These are phyloP conservation scores for Leptonema lineaticorne DNA, from an alignment of 1,140 invertebrate species.

Conservation along the genomic window DNA sequence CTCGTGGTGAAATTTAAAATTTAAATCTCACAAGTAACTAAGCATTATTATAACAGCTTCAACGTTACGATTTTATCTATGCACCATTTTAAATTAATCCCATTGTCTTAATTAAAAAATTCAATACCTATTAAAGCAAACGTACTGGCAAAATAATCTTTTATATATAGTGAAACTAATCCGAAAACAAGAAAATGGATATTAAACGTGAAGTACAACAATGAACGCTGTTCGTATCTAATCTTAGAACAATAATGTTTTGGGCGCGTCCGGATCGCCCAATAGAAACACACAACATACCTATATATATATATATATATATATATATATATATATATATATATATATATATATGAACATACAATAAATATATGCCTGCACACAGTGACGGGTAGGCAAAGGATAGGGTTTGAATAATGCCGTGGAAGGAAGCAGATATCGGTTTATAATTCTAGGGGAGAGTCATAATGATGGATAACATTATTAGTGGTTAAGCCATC, in stretches of 20 bases:
- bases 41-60: no score
- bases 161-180: constrained; percentile 6
- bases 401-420: background rate
- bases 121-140: no score
- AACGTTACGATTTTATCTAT: no score
- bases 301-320: no score
- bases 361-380: no score
- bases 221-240: constrained; percentile 14
- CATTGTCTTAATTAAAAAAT: no score
- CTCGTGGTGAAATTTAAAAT: no score
- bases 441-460: constrained; percentile 37
- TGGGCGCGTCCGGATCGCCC: constrained; percentile 15
- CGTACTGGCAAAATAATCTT: background rate
- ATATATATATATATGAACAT: no score
- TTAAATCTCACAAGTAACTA: no score
- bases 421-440: constrained; percentile 23
- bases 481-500: constrained; percentile 46
- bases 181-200: constrained; percentile 4
- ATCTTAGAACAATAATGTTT: constrained; percentile 8
- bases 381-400: background rate
- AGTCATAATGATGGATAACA: constrained; percentile 46
- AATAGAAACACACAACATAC: no score
- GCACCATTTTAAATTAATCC: no score
- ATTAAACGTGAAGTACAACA: constrained; percentile 11
- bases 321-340: no score